Evolutionary conservation across 2,113 vertebrate species (phyloP).

Genomic region (Hemicordylus capensis): DNA sequence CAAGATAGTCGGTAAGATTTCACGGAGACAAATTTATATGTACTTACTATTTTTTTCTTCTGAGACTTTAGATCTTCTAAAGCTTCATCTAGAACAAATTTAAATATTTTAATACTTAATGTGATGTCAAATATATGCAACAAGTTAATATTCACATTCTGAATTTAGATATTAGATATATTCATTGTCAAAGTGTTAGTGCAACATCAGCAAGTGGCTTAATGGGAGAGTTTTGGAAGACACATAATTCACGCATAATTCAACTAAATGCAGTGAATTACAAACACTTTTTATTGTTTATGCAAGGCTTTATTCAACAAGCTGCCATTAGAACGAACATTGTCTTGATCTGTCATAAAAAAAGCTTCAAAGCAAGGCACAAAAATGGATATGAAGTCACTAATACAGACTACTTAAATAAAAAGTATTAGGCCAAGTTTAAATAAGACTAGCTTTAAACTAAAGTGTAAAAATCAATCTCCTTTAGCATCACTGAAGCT

Average conservation of each 20-base stretch:
- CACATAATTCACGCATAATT: neutral
- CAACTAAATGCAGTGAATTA: neutral
- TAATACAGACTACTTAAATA: conserved; percentile 2
- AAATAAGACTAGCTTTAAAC: conserved; percentile 48
- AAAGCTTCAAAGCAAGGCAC: conserved; percentile 21
- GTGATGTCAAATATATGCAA: conserved; percentile 14
- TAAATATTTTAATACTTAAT: conserved; percentile 44
- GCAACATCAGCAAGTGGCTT: conserved; percentile 19
- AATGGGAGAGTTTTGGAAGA: conserved; percentile 25
- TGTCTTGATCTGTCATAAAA: conserved; percentile 56
- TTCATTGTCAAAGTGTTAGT: conserved; percentile 6
- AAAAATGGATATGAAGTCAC: neutral
- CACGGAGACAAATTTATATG: neutral
- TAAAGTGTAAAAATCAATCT: conserved; percentile 37
- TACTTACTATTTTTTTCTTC: conserved; percentile 96
- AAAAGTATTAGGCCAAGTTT: conserved; percentile 38
- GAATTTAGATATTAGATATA: neutral
- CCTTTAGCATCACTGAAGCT: conserved; percentile 7
- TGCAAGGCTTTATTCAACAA: conserved; percentile 54
- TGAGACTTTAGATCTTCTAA: conserved; percentile 91
- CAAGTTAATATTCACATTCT: accelerated
- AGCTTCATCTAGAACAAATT: conserved; percentile 87
- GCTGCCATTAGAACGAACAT: conserved; percentile 39
- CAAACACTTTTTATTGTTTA: conserved; percentile 33
- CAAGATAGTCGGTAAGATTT: neutral